Evolutionary conservation across 1,140 invertebrate species (phyloP).

Genomic region (Trachymyrmex septentrionalis): DNA sequence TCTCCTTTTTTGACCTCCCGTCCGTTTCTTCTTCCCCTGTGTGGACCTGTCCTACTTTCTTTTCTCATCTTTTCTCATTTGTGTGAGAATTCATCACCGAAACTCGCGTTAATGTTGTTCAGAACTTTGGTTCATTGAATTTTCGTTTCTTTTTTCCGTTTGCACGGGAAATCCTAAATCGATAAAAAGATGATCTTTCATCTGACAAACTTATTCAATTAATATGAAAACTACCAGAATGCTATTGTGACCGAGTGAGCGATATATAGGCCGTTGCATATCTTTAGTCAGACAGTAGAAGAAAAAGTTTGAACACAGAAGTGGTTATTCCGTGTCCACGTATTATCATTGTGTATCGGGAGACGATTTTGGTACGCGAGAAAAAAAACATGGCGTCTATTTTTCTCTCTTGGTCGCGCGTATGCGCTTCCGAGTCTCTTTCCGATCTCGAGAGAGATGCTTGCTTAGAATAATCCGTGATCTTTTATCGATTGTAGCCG

Average conservation of each 20-base stretch:
- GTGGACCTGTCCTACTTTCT: conserved; percentile 31
- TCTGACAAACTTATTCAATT: neutral
- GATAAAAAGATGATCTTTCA: neutral
- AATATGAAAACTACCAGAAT: neutral
- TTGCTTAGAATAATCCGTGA: conserved; percentile 56
- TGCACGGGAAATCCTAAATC: neutral
- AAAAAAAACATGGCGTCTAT: conserved; percentile 28
- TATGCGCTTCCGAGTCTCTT: neutral
- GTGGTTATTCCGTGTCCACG: conserved; percentile 83
- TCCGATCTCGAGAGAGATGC: conserved; percentile 28
- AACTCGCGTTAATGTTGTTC: neutral
- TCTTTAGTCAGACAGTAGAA: conserved; percentile 11
- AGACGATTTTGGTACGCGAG: conserved; percentile 59
- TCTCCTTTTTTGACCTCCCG: conserved; percentile 18
- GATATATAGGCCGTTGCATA: conserved; percentile 1
- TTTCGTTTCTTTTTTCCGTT: neutral
- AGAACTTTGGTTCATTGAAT: neutral
- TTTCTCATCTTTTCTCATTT: conserved; percentile 36
- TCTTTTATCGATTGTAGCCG: conserved; percentile 27
- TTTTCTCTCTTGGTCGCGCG: neutral
- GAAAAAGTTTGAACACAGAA: conserved; percentile 83
- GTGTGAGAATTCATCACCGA: conserved; percentile 42
- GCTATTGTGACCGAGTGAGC: neutral
- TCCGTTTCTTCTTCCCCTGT: neutral
- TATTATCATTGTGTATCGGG: conserved; percentile 60